Evolutionary conservation across 23 tunicate genomes (phyloP), one percentile per base, ranked within the genome.

Genomic region (Trididemnum clinides): DNA sequence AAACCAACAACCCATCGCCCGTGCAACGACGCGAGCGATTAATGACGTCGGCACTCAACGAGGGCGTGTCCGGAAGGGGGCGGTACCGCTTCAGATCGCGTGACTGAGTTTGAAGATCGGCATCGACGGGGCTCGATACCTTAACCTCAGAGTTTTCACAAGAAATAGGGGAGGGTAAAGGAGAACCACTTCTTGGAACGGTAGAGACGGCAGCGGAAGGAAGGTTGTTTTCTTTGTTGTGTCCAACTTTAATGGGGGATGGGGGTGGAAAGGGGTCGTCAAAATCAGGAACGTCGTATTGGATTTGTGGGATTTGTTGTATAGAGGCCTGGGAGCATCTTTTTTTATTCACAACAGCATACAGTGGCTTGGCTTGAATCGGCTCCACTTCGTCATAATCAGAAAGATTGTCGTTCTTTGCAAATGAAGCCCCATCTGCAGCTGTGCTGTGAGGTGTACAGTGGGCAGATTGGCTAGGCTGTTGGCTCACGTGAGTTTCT

Each of bases 321-420:
- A 7, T 15, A 44, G 10, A 15, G 37, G 37, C 37, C 36, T 3
- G 3, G 2, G 75, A 29, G 5, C 6, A 20, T 21, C 49, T 25
- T 73, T 34, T 81, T 63, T 34, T 81, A 49, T 57, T 36, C 1
- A 34, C 71, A 33, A 57, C 85, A 30, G 72, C 71, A 33, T 62
- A 36, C 7, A 36, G 50, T 1, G 72, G 71, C 29, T 50, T 78
- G 22, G 6, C 66, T 28, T 70, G 28, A 28, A 10, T 20, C 27
- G 33, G 10, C 22, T 25, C n/a, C 15, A 26, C 21, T 22, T 66
- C 37, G 25, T 28, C 5, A n/a, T n/a, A 4, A 4, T 5, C 3
- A 28, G 23, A 4, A 4, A 10, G 27, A 29, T 4, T 37, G n/a
- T 28, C 75, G 19, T 29, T 15, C 2, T 30, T 31, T 4, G 6